These are phyloP conservation scores for Rhorus exstirpatorius DNA, from an alignment of 2,888 invertebrate genomes.

Conservation along the genomic window DNA sequence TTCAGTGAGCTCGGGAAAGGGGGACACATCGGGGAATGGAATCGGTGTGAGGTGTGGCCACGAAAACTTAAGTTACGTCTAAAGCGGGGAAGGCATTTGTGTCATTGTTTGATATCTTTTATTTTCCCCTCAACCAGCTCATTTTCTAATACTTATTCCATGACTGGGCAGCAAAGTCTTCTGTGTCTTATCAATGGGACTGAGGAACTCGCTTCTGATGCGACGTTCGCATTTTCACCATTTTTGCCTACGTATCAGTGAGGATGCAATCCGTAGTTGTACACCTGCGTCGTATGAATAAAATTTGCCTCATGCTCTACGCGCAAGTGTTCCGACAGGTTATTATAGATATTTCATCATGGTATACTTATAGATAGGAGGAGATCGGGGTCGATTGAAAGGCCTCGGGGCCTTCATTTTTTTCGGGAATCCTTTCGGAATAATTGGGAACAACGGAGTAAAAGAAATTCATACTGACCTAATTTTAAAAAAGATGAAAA, in stretches of 20 bases:
- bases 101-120: conserved; percentile 22
- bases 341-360: conserved; percentile 6
- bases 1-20: conserved; percentile 30
- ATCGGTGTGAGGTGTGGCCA: conserved; percentile 1
- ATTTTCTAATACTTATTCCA: conserved; percentile 29
- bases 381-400: no score
- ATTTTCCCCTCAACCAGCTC: conserved; percentile 17
- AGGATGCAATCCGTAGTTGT: background rate
- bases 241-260: conserved; percentile 33
- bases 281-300: conserved; percentile 2
- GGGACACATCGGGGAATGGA: background rate
- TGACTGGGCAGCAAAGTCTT: background rate
- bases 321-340: conserved; percentile 18
- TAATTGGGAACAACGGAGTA: no score
- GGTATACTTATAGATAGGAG: no score
- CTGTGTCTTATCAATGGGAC: conserved; percentile 10
- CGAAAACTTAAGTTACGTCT: conserved; percentile 5
- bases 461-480: no score
- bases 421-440: no score
- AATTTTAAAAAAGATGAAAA: no score
- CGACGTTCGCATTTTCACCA: conserved; percentile 18
- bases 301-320: conserved; percentile 37
- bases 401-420: no score
- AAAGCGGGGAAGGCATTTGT: conserved; percentile 1
- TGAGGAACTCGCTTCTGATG: conserved; percentile 12